Evolutionary conservation across 2,113 vertebrate genomes (phyloP).

Genomic region (rabbit (Oryctolagus cuniculus)): mOryCun1.1 NC_091433.1:138084501-138085000

Average conservation of each 20-base stretch:
- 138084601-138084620: background rate
- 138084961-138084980: slow-evolving; percentile 59
- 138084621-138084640: background rate
- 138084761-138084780: slow-evolving; percentile 73
- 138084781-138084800: slow-evolving; percentile 79
- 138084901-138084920: slow-evolving; percentile 78
- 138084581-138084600: slow-evolving; percentile 34
- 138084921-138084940: slow-evolving; percentile 63
- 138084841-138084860: slow-evolving; percentile 86
- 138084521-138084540: background rate
- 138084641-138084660: slow-evolving; percentile 50
- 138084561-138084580: slow-evolving; percentile 48
- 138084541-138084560: slow-evolving; percentile 28
- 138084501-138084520: slow-evolving; percentile 28
- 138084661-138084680: slow-evolving; percentile 31
- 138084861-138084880: slow-evolving; percentile 84
- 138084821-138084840: slow-evolving; percentile 82
- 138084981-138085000: slow-evolving; percentile 57
- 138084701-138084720: slow-evolving; percentile 59
- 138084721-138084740: slow-evolving; percentile 82
- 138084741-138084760: slow-evolving; percentile 83
- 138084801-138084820: slow-evolving; percentile 76
- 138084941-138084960: slow-evolving; percentile 63
- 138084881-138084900: slow-evolving; percentile 86
- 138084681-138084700: slow-evolving; percentile 71